A percentile compares a stretch with the other conserved stretches of the same genome.
These are phyloP conservation scores for Montifringilla adamsi DNA, from an alignment of 2,113 vertebrate species.

Conservation along the genomic window DNA sequence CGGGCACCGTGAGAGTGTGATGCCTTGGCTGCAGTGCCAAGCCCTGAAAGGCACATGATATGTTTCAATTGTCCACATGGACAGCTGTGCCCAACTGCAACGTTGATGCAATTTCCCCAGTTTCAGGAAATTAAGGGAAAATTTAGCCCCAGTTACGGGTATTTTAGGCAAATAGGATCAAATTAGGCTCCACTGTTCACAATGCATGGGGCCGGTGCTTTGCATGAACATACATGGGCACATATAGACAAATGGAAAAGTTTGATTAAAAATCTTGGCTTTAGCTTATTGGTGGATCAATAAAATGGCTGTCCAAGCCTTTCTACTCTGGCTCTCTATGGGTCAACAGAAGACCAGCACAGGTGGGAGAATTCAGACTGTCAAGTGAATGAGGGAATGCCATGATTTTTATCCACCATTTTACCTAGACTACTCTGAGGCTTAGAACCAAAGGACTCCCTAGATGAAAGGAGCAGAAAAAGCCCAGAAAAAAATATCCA, in stretches of 20 bases:
- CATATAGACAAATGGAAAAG: background rate
- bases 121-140: background rate
- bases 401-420: background rate
- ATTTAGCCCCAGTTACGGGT: background rate
- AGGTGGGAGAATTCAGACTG: background rate
- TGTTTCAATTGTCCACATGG: rapidly evolving
- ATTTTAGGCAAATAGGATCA: background rate
- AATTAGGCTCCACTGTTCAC: background rate
- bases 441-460: constrained; percentile 28
- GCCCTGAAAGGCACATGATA: background rate
- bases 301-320: background rate
- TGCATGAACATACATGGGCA: background rate
- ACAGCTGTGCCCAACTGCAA: background rate
- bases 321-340: background rate
- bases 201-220: rapidly evolving
- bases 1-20: background rate
- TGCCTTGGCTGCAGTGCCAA: background rate
- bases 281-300: background rate
- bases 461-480: background rate
- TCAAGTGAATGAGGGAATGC: background rate
- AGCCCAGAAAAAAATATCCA: background rate
- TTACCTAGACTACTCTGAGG: background rate
- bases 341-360: background rate
- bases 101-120: background rate
- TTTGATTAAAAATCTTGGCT: background rate